Evolutionary conservation across 2,797 vertebrate genomes (phyloP).

Genomic region (Platalea minor): DNA sequence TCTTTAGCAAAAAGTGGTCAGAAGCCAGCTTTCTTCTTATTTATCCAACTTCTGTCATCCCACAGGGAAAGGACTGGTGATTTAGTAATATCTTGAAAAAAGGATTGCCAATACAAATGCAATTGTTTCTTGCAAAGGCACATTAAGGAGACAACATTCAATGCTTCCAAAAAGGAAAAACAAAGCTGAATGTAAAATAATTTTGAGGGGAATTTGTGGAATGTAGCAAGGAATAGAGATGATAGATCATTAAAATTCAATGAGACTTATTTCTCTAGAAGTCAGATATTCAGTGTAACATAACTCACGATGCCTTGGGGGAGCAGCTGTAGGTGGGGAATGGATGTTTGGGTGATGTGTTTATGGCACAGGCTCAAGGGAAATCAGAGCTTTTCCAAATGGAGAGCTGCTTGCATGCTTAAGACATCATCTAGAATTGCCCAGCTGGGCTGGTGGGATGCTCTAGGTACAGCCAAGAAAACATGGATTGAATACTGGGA

Average conservation of each 20-base stretch:
- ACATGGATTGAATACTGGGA: background rate
- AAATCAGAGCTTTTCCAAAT: conserved; percentile 9
- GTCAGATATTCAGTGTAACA: background rate
- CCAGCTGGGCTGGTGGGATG: conserved; percentile 6
- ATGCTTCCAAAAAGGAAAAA: background rate
- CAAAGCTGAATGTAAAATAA: conserved; percentile 12
- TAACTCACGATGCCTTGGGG: background rate
- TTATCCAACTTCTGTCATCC: conserved; percentile 33
- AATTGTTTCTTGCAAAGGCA: conserved; percentile 8
- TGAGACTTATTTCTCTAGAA: background rate
- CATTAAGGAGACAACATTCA: background rate
- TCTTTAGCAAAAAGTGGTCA: conserved; percentile 36
- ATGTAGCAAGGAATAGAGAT: background rate
- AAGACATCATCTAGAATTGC: background rate
- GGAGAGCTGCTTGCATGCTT: background rate
- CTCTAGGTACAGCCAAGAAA: background rate
- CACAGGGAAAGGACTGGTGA: background rate
- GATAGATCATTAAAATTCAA: conserved; percentile 8
- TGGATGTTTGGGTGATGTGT: conserved; percentile 16
- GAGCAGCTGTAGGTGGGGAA: background rate
- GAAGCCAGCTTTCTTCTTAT: conserved; percentile 27
- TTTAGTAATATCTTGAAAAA: conserved; percentile 22
- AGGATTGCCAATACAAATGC: conserved; percentile 20
- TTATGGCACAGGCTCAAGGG: background rate
- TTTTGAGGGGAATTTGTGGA: background rate